A percentile compares a stretch with the other conserved stretches of the same genome.
Evolutionary conservation across 1,140 invertebrate species (phyloP).

Genomic region (Aphidius gifuensis): DNA sequence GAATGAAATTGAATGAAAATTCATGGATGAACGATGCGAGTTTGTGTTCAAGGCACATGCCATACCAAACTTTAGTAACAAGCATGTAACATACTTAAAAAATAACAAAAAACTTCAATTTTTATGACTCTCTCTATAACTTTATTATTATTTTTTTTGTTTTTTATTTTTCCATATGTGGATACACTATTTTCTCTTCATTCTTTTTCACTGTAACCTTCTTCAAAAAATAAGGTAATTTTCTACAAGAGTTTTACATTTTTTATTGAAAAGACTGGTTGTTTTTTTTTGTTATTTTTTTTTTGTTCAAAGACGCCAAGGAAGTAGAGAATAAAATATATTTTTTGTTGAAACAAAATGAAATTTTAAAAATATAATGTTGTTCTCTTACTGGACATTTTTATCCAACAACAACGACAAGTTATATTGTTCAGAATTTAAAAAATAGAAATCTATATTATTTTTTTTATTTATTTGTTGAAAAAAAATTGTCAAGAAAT

Average conservation of each 20-base stretch:
- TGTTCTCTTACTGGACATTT: too few species aligned
- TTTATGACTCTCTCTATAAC: conserved; percentile 15
- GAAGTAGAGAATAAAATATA: not conserved
- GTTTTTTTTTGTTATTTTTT: not conserved
- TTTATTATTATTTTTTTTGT: conserved; percentile 1
- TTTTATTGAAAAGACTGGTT: not conserved
- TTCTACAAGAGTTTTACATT: conserved; percentile 8
- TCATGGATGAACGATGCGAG: conserved; percentile 7
- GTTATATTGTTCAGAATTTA: too few species aligned
- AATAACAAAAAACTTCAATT: not conserved
- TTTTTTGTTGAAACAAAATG: not conserved
- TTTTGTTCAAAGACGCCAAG: not conserved
- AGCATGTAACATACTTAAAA: conserved; percentile 21
- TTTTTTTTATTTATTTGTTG: too few species aligned
- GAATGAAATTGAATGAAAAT: conserved; percentile 15
- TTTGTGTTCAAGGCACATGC: not conserved
- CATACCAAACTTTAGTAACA: conserved; percentile 20
- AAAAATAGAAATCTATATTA: too few species aligned
- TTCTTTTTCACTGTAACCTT: not conserved
- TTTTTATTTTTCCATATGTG: not conserved
- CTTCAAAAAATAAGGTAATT: conserved; percentile 8
- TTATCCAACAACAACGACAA: too few species aligned
- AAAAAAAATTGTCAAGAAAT: too few species aligned
- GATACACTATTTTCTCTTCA: not conserved
- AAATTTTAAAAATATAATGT: too few species aligned